Base-by-base conservation (phyloP, 2,797 vertebrate species). In the Manis pentadactyla region DNA sequence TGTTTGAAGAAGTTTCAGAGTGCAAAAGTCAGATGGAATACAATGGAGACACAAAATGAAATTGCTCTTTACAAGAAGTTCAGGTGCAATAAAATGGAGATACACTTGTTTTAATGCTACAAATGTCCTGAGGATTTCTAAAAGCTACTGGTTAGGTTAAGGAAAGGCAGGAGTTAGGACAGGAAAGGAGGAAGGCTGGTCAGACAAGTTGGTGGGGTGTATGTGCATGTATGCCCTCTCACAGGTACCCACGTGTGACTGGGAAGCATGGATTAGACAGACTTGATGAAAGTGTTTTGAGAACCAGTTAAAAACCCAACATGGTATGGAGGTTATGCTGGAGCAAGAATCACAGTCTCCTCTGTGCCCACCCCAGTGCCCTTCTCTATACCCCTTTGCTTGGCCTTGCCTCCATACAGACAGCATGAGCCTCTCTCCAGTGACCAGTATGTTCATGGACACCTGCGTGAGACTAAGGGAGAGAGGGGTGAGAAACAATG, bases 11-110 rank as follows among this genome's bases (percentile, higher is more conserved):
- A 95, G 97, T 96, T 97, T 95, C 97, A 83, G 93, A 96, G 97
- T 94, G 93, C 95, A 97, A 95, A 96, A 94, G 96, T 97, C 97
- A 97, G 97, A 49, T 23, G 19, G 79, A 88, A 85, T 90, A 93
- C 94, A 96, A 97, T 93, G 86, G 93, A 96, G 92, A 97, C 96
- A 97, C 95, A 95, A 97, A 97, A 96, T 95, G 96, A 98, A 97
- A 96, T 97, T 96, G 95, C 96, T 96, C 96, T 97, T 97, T 97
- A 96, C 93, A 96, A 95, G 95, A 97, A 97, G 97, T 95, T 96
- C 93, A 83, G 89, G 94, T 37, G 68, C 83, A 93, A 88, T 89
- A 94, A 96, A 97, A 93, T 87, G 96, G 93, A 96, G 90, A 96
- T 95, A 96, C 96, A 95, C 95, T 94, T 96, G 97, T 97, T 96